A percentile compares a stretch with the other conserved stretches of the same genome.
Evolutionary conservation across 92 coral and sea anemone species (phyloP).

Genomic region (Nematostella vectensis): DNA sequence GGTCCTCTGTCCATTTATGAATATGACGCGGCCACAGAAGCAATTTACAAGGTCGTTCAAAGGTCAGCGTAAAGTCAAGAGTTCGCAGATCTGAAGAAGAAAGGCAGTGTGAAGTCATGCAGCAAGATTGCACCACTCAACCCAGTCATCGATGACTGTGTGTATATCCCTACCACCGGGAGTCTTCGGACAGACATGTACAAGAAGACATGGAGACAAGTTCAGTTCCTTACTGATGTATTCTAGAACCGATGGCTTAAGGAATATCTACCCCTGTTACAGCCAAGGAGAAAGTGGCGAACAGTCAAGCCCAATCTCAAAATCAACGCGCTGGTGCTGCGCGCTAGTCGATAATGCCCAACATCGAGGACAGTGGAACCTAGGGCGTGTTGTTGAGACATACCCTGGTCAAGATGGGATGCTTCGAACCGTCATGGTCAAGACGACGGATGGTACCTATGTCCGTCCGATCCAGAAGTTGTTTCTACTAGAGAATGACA

Average conservation of each 20-base stretch:
- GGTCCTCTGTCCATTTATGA: slow-evolving; percentile 33
- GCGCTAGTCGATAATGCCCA: no score
- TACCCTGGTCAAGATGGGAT: no score
- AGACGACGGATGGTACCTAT: no score
- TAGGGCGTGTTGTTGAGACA: no score
- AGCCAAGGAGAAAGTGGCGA: slow-evolving; percentile 45
- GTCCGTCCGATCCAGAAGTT: no score
- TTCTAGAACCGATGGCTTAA: slow-evolving; percentile 43
- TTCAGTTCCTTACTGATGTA: slow-evolving; percentile 40
- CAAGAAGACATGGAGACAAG: slow-evolving; percentile 51
- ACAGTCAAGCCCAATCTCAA: no score
- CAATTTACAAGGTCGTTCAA: slow-evolving; percentile 34
- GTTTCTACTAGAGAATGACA: no score
- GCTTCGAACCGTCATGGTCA: no score
- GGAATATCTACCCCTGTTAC: slow-evolving; percentile 44
- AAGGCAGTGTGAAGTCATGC: slow-evolving; percentile 12
- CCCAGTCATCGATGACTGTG: slow-evolving; percentile 27
- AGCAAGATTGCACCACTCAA: slow-evolving; percentile 50
- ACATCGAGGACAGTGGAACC: no score
- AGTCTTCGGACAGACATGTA: slow-evolving; percentile 15
- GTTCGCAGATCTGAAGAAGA: slow-evolving; percentile 23
- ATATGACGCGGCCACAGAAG: slow-evolving; percentile 28
- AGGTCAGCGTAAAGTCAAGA: slow-evolving; percentile 24
- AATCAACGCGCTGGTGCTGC: slow-evolving; percentile 31
- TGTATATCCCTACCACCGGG: slow-evolving; percentile 30